Percentiles rank a stretch among this genome's conserved stretches.
These are phyloP conservation scores for Hippoglossus stenolepis DNA, from an alignment of 2,113 vertebrate genomes.

Conservation along the genomic window DNA sequence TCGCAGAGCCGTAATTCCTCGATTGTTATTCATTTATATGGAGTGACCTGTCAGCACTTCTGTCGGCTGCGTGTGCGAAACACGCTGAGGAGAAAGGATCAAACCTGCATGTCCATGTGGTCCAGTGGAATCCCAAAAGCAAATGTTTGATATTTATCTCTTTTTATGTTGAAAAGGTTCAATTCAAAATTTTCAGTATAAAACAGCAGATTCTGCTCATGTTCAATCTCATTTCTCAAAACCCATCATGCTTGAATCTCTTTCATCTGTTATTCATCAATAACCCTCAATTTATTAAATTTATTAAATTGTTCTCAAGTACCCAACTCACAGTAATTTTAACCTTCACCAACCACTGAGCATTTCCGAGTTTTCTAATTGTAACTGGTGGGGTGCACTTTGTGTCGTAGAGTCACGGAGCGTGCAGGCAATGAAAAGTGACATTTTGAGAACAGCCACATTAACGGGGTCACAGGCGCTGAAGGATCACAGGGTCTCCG, in stretches of 20 bases:
- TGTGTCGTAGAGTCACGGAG: conserved; percentile 1
- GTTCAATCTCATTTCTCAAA: neutral
- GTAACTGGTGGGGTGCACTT: conserved; percentile 12
- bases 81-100: conserved; percentile 7
- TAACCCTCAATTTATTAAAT: neutral
- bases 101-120: conserved; percentile 19
- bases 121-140: conserved; percentile 7
- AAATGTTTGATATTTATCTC: neutral
- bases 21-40: conserved; percentile 54
- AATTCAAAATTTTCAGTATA: neutral
- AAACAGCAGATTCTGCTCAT: neutral
- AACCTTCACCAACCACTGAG: neutral
- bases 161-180: neutral
- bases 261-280: neutral
- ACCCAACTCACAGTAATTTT: neutral
- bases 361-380: conserved; percentile 1
- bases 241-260: no score
- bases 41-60: conserved; percentile 58
- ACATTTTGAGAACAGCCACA: conserved; percentile 37
- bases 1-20: conserved; percentile 44
- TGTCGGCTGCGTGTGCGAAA: conserved; percentile 14
- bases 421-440: conserved; percentile 21
- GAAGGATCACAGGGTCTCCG: conserved; percentile 10
- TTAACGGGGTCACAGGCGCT: conserved; percentile 27
- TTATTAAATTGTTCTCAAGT: neutral